Conservation (phyloP, 2,888 invertebrate genomes). For the Himalopsyche anomala region DNA sequence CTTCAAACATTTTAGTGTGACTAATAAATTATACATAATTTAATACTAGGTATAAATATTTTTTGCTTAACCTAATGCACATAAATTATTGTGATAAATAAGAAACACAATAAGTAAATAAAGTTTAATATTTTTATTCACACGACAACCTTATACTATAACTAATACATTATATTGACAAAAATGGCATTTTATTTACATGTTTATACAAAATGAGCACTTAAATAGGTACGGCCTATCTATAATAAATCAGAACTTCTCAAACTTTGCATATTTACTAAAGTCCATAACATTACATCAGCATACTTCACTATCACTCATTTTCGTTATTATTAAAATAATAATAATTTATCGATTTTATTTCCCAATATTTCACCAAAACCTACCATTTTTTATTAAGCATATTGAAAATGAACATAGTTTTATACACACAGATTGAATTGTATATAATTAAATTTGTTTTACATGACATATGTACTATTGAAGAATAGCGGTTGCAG, state of each 20-base stretch:
- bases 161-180: slow-evolving; percentile 3
- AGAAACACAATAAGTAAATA: not conserved
- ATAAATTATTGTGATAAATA: too few relatives aligned
- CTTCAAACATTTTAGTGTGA: too few relatives aligned
- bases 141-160: not conserved
- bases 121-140: not conserved
- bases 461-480: too few relatives aligned
- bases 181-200: slow-evolving; percentile 36
- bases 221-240: not conserved
- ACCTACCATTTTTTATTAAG: not conserved
- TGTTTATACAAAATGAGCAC: not conserved
- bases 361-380: not conserved
- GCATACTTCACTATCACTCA: not conserved
- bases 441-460: too few relatives aligned
- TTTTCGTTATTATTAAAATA: not conserved
- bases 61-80: too few relatives aligned
- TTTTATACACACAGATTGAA: too few relatives aligned
- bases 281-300: not conserved
- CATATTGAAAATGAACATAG: too few relatives aligned
- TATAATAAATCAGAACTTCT: not conserved
- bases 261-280: not conserved
- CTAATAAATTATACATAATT: too few relatives aligned
- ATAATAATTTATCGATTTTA: slow-evolving; percentile 16
- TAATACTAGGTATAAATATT: too few relatives aligned
- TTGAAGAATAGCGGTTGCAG: too few relatives aligned